Base-by-base conservation (phyloP, 2,113 vertebrate species). In the Bufo gargarizans region DNA sequence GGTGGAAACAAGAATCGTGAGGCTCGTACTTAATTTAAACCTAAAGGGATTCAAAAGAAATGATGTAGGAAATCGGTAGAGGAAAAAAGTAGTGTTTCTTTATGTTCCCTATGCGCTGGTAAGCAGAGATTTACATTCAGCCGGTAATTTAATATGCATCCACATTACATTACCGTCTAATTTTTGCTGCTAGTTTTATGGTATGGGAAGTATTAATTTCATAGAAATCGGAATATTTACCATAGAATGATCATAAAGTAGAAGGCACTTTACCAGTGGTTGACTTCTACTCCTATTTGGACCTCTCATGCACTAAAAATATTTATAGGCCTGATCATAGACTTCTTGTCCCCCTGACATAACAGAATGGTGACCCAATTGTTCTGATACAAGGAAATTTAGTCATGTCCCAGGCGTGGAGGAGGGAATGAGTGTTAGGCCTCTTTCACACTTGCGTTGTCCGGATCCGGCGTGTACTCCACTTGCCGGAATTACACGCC, bases 21-120 rank as follows among this genome's bases (percentile, higher is more conserved):
- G 50, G 22, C 45, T 67, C 53, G 79, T 71, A 63, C 79, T 74
- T 82, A 0, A n/a, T 74, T 33, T 74, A 82, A 80, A 82, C 86
- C 74, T 77, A 19, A 50, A 14, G 74, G 86, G 61, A 76, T 76
- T 63, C 4, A 56, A 3, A 76, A 76, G 16, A 76, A 76, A 76
- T 50, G 49, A 20, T 49, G 72, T 17, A 49, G 47, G 72, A 76
- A 76, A 76, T 49, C 43, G 45, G 45, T 19, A 49, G 49, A 72
- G 50, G 55, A 19, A 50, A 50, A 47, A 22, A 50, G 3, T 20
- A 19, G 56, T 12, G 56, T 49, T 49, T 49, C n/a, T 50, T 0
- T 50, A 69, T 2, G 13, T 69, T 69, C 71, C 16, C 16, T 74
- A 45, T 14, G 7, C 50, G 17, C 45, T 3, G 17, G 47, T 50